Conservation (phyloP, 2,797 vertebrate genomes). For the Syngnathus rostellatus region DNA sequence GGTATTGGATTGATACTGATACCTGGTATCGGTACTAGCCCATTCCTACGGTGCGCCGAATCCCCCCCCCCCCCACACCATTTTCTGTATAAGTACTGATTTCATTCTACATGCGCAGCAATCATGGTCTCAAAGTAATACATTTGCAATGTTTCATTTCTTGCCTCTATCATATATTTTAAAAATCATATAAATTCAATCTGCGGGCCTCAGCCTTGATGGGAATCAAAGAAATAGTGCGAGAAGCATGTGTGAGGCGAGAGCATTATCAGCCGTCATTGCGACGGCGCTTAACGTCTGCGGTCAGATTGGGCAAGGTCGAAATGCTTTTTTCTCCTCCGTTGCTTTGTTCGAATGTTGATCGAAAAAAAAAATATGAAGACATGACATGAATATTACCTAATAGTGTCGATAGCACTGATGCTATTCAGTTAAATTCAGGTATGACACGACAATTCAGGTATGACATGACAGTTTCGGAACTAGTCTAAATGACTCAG, state of each 20-base stretch:
- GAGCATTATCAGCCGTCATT: neutral
- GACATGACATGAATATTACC: neutral
- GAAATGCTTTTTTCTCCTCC: neutral
- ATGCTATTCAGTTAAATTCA: neutral
- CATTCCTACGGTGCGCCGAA: neutral
- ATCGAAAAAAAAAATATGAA: neutral
- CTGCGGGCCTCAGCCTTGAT: neutral
- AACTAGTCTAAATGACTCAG: too few species aligned
- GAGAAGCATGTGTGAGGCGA: neutral
- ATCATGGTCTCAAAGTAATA: neutral
- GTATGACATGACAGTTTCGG: too few species aligned
- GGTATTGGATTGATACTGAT: too few species aligned
- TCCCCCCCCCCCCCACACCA: neutral
- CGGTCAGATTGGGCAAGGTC: neutral
- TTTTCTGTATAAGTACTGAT: neutral
- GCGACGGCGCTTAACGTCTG: neutral
- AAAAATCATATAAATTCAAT: neutral
- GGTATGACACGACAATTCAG: too few species aligned
- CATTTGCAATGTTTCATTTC: conserved; percentile 2
- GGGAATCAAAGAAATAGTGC: neutral
- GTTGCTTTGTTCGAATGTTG: neutral
- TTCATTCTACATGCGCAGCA: neutral
- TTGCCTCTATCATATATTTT: neutral
- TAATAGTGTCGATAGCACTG: neutral
- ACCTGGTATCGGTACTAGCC: too few species aligned